These are phyloP conservation scores for Acromyrmex echinatior DNA, from an alignment of 1,140 invertebrate genomes.

Conservation along the genomic window DNA sequence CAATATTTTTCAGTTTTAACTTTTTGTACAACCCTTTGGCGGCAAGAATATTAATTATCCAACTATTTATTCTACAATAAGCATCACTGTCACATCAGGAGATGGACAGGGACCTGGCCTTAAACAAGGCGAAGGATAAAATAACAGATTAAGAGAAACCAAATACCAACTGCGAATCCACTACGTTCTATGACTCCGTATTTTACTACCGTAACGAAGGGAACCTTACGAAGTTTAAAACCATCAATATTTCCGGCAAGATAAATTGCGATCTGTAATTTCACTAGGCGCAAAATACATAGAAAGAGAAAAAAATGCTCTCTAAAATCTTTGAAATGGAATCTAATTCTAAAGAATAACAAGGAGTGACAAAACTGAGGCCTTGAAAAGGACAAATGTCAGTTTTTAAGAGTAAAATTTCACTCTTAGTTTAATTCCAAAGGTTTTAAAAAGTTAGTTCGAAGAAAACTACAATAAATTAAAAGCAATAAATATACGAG, in stretches of 20 bases:
- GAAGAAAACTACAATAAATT: not conserved
- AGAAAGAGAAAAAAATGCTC: not conserved
- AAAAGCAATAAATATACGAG: not conserved
- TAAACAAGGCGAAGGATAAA: slow-evolving; percentile 71
- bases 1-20: not conserved
- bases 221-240: slow-evolving; percentile 52
- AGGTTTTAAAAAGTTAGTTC: not conserved
- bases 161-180: not conserved
- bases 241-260: slow-evolving; percentile 10
- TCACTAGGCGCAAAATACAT: not conserved
- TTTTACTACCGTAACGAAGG: slow-evolving; percentile 15
- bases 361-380: too few species aligned
- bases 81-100: slow-evolving; percentile 76
- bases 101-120: slow-evolving; percentile 72
- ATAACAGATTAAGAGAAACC: not conserved
- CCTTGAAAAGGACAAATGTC: too few species aligned
- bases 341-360: too few species aligned
- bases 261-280: not conserved
- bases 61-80: slow-evolving; percentile 80
- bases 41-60: slow-evolving; percentile 60
- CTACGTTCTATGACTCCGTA: slow-evolving; percentile 25
- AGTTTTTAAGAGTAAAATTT: too few species aligned
- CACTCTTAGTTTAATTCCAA: too few species aligned
- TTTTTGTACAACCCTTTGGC: slow-evolving; percentile 9
- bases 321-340: too few species aligned